Evolutionary conservation across 2,113 vertebrate genomes (phyloP).

Genomic region (Atractosteus spatula): DNA sequence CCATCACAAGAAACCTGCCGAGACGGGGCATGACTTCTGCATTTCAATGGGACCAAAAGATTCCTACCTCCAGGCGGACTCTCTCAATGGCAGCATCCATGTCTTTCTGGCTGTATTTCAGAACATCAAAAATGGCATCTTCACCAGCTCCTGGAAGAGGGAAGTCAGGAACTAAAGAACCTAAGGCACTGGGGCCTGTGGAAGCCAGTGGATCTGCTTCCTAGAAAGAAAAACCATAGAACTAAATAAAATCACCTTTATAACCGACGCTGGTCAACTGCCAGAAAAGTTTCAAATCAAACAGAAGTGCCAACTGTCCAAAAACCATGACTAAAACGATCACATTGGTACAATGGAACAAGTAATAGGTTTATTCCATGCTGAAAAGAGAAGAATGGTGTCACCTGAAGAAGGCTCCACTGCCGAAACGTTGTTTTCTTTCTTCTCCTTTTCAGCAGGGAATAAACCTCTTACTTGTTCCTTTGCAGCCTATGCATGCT

Average conservation of each 20-base stretch:
- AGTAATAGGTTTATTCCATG: too few relatives aligned
- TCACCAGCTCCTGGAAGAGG: conserved; percentile 46
- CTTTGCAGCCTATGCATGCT: too few relatives aligned
- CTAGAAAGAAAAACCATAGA: conserved; percentile 26
- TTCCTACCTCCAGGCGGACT: conserved; percentile 55
- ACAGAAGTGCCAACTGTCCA: too few relatives aligned
- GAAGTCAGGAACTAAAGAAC: conserved; percentile 45
- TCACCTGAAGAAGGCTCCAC: too few relatives aligned
- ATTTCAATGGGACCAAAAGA: not conserved
- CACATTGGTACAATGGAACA: too few relatives aligned
- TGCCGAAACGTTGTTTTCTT: not conserved
- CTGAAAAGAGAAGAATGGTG: too few relatives aligned
- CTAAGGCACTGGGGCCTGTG: conserved; percentile 29
- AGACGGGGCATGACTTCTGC: not conserved
- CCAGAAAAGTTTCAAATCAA: too few relatives aligned
- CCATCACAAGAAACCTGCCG: not conserved
- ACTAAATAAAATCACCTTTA: not conserved
- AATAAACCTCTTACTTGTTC: too few relatives aligned
- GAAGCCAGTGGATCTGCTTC: conserved; percentile 20
- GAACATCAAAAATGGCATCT: conserved; percentile 78
- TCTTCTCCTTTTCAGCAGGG: not conserved
- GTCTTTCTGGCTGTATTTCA: conserved; percentile 88
- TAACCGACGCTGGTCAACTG: too few relatives aligned
- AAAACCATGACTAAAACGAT: too few relatives aligned
- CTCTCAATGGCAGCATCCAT: conserved; percentile 76